Evolutionary conservation across 2,113 vertebrate species (phyloP).

Genomic region (Scomber colias): DNA sequence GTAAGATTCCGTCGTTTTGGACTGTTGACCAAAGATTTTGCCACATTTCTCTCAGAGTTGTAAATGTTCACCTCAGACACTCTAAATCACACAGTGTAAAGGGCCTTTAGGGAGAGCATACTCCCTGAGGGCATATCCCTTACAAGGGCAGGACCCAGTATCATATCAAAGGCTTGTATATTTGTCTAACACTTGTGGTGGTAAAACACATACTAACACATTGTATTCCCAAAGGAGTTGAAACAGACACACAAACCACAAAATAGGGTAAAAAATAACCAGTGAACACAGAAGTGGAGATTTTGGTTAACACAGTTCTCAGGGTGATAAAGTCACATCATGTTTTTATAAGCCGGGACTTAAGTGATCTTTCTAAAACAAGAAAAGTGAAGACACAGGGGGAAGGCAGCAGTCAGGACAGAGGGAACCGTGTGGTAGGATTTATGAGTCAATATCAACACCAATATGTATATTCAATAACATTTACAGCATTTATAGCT

Average conservation of each 20-base stretch:
- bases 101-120: no score
- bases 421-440: not conserved
- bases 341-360: not conserved
- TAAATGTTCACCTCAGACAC: no score
- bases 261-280: constrained; percentile 8
- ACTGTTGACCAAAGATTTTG: no score
- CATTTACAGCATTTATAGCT: constrained; percentile 37
- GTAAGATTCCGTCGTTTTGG: no score
- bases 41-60: no score
- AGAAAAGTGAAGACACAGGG: constrained; percentile 31
- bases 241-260: constrained; percentile 27
- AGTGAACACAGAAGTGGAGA: not conserved
- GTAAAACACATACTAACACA: not conserved
- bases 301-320: not conserved
- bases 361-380: not conserved
- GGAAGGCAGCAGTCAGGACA: constrained; percentile 51
- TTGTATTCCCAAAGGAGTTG: constrained; percentile 5
- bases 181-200: constrained; percentile 28
- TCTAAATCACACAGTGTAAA: no score
- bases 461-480: not conserved
- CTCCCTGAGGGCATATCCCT: not conserved
- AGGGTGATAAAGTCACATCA: not conserved
- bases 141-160: not conserved
- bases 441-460: not conserved
- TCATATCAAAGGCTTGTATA: not conserved